Base-by-base conservation (phyloP, 2,888 invertebrate genomes). In the Matsumyia berberina region DNA sequence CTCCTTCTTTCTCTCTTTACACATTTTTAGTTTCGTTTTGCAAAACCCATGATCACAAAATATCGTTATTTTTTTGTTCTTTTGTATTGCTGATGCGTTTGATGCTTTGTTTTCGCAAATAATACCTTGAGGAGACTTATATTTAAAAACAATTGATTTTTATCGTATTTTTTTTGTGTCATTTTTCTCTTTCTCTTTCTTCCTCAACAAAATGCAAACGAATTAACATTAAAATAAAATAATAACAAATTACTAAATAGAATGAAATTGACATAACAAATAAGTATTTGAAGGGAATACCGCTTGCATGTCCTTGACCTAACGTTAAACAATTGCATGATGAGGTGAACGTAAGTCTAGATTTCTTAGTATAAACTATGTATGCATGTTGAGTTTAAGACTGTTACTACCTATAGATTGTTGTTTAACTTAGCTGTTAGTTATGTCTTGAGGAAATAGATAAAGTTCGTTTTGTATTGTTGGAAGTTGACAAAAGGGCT, bases 281-380 rank as follows among this genome's bases (percentile, higher is more conserved):
- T 76, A 76, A 49, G 73, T 78, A 78, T 73, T 73, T 83, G 37
- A 74, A 73, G 69, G 83, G 57, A 64, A 73, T 83, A 57, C 17
- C 55, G 39, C 60, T 83, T 74, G 83, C 83, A 83, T 79, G 79
- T 51, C 31, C 67, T 79, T 78, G 69, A 83, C 79, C 79, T 57
- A 24, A 55, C 35, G 29, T 73, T 67, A 31, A 64, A 35, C 35
- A 67, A 49, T 62, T 74, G 83, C 83, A 83, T 83, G 83, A 78
- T 62, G 66, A 72, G 44, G 42, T 70, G 15, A 58, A 76, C 76
- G 55, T 66, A 81, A 77, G 77, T 70, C 46, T 31, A 35, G 24
- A 3, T 33, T 44, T 49, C 15, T 5, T 44, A 19, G 19, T 44
- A 6, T 5, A 17, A n/a, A 19, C 24, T 29, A 15, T 44, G 7